Evolutionary conservation across 2,888 invertebrate genomes (phyloP), one percentile per base, ranked within the genome.

Genomic region (Drosophila paracracens): DNA sequence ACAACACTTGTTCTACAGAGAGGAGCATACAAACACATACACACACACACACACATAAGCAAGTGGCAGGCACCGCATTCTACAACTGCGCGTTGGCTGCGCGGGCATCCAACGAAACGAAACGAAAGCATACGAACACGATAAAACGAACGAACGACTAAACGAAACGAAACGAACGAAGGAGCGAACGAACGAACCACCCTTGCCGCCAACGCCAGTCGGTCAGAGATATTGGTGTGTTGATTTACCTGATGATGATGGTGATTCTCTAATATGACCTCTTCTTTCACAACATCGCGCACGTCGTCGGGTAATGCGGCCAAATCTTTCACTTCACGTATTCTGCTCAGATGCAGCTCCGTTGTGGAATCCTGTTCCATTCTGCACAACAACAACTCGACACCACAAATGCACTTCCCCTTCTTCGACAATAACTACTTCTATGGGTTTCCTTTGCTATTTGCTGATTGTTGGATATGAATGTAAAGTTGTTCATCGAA

Each of bases 311-410:
- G 83, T 70, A 91, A 83, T 70, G 84, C 86, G 74, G 88, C 83
- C 76, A 91, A 83, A 65, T 91, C 91, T 82, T 91, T 91, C 70
- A 91, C 90, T 81, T 91, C 91, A 75, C 91, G 91, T 84, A 92
- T 91, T 88, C 92, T 91, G 76, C 90, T 91, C 79, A 92, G 76
- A 87, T 91, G 92, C 90, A 92, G 84, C 70, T 92, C 92, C 74
- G 90, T 85, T 62, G 84, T 65, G 81, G 91, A 91, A 83, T 91
- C 92, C 88, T 92, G 91, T 89, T 92, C 92, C 92, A 92, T 92
- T 79, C 84, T 87, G 84, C 81, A 81, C 80, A 71, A 76, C 70
- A 68, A 82, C 79, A 81, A 65, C 64, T 62, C 71, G 64, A 70
- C 62, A 65, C 57, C 54, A 65, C 54, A 53, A 79, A 63, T 77